Evolutionary conservation across 1,140 invertebrate species (phyloP).

Genomic region (Zaprionus lachaisei): DNA sequence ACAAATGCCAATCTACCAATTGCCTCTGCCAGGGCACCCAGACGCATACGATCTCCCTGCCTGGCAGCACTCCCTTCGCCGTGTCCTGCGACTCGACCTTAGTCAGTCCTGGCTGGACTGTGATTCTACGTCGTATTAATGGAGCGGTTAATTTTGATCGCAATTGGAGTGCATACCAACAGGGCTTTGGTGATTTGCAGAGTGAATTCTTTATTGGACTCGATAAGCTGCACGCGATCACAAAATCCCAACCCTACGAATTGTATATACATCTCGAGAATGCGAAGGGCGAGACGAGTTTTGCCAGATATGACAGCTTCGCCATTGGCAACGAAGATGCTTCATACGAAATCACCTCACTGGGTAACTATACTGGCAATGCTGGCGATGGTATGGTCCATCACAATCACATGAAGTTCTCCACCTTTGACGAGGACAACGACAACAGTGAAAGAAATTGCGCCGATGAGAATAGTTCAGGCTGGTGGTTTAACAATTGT

Average conservation of each 20-base stretch:
- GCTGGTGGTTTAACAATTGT: conserved; percentile 88
- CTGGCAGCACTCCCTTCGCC: conserved; percentile 23
- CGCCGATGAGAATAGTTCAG: conserved; percentile 87
- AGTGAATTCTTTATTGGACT: conserved; percentile 43
- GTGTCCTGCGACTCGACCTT: conserved; percentile 35
- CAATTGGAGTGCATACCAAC: conserved; percentile 37
- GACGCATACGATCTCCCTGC: conserved; percentile 15
- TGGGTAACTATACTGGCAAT: conserved; percentile 88
- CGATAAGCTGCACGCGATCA: conserved; percentile 37
- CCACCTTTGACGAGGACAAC: conserved; percentile 89
- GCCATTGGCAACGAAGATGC: conserved; percentile 85
- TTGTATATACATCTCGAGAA: conserved; percentile 38
- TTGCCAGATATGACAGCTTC: conserved; percentile 30
- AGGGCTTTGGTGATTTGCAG: conserved; percentile 34
- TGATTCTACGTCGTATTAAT: conserved; percentile 27
- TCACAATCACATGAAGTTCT: conserved; percentile 89
- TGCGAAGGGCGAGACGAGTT: conserved; percentile 20
- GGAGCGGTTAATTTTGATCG: conserved; percentile 26
- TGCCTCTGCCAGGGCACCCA: conserved; percentile 35
- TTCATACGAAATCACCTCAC: conserved; percentile 87
- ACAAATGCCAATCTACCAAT: conserved; percentile 27
- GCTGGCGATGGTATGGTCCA: conserved; percentile 88
- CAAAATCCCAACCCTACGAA: conserved; percentile 33
- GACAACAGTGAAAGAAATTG: conserved; percentile 89
- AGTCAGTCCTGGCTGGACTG: conserved; percentile 29